Evolutionary conservation across 2,113 vertebrate genomes (phyloP).

Genomic region (Neodontobutis hainanensis): DNA sequence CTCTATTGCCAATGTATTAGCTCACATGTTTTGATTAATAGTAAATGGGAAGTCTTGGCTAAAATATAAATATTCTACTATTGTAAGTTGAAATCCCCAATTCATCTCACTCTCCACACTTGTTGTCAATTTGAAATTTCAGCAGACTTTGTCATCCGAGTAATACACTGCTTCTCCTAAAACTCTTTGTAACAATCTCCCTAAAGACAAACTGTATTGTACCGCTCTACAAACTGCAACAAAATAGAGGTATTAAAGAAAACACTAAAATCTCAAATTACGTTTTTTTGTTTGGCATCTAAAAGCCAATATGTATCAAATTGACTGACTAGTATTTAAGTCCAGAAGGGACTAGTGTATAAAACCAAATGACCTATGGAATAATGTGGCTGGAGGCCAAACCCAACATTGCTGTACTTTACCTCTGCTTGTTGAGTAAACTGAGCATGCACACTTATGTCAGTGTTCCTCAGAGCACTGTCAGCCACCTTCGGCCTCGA

Average conservation of each 20-base stretch:
- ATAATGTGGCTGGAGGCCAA: slow-evolving; percentile 23
- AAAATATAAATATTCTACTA: not conserved
- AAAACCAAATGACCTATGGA: slow-evolving; percentile 33
- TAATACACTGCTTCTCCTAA: slow-evolving; percentile 11
- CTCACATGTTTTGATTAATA: too few relatives aligned
- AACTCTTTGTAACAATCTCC: slow-evolving; percentile 45
- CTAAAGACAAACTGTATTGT: slow-evolving; percentile 14
- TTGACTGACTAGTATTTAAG: slow-evolving; percentile 24
- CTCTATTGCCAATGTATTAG: not conserved
- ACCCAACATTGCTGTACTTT: slow-evolving; percentile 28
- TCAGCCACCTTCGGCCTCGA: slow-evolving; percentile 51
- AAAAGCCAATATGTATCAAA: slow-evolving; percentile 18
- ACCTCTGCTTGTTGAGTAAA: slow-evolving; percentile 24
- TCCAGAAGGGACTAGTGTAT: slow-evolving; percentile 20
- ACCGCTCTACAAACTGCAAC: slow-evolving; percentile 25
- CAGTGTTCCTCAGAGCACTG: slow-evolving; percentile 55
- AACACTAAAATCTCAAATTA: slow-evolving; percentile 16
- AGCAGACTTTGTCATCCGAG: slow-evolving; percentile 22
- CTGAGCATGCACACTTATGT: slow-evolving; percentile 41
- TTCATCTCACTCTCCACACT: not conserved
- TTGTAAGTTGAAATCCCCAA: slow-evolving; percentile 6
- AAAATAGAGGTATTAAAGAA: slow-evolving; percentile 29
- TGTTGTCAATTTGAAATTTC: slow-evolving; percentile 13
- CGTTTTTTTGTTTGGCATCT: slow-evolving; percentile 9
- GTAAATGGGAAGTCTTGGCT: too few relatives aligned